phyloP scores from a whole-genome alignment of 2,888 invertebrate genomes.

The Alviniconcha strummeri region DNA sequence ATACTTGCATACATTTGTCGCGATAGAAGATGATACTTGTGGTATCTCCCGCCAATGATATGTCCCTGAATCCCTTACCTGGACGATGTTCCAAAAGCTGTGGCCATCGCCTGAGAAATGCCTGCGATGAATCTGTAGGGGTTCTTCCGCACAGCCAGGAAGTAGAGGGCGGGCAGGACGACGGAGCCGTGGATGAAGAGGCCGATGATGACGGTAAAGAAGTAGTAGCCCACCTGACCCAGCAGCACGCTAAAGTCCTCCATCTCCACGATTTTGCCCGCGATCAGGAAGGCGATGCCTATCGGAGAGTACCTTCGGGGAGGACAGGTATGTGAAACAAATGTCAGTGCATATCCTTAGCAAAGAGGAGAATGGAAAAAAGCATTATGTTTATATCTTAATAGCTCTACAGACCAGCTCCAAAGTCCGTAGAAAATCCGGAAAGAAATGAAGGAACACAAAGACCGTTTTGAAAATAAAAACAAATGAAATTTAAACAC shows the following conservation, averaged over 20 bases:
- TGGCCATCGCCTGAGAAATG: conserved; percentile 83
- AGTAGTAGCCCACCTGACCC: conserved; percentile 91
- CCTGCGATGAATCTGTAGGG: conserved; percentile 68
- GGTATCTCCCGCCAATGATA: too few species aligned
- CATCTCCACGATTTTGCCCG: conserved; percentile 93
- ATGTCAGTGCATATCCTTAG: too few species aligned
- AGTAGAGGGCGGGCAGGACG: conserved; percentile 37
- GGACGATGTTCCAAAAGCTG: conserved; percentile 97
- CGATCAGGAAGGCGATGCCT: conserved; percentile 76
- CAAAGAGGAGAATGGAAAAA: too few species aligned
- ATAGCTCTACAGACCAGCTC: too few species aligned
- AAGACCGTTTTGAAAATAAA: too few species aligned
- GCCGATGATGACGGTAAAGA: conserved; percentile 41
- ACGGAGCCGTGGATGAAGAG: conserved; percentile 39
- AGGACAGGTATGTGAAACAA: too few species aligned
- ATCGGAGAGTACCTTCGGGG: conserved; percentile 65
- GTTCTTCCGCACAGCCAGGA: conserved; percentile 56
- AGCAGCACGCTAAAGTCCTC: conserved; percentile 87
- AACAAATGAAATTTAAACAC: neutral
- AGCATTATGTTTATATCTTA: too few species aligned
- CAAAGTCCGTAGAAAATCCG: too few species aligned
- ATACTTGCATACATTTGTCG: too few species aligned
- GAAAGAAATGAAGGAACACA: too few species aligned
- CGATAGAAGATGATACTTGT: too few species aligned
- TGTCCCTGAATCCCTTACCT: conserved; percentile 74